Base-by-base conservation (phyloP, 1,140 invertebrate species). In the Hylyphantes graminicola region DNA sequence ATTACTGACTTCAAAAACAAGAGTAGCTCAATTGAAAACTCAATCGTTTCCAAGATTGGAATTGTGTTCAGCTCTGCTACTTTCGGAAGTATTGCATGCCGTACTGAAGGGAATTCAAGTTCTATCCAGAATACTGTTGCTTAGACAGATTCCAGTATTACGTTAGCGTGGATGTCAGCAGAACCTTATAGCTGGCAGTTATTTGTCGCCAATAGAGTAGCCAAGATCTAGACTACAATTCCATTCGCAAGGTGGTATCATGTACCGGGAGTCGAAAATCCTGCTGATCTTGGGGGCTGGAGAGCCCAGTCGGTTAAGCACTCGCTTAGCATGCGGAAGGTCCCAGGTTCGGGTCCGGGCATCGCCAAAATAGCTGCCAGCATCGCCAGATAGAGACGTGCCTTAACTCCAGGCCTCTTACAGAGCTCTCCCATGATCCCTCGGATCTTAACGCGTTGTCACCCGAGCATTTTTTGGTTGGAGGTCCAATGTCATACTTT, bases 11-110 rank as follows among this genome's bases (percentile, higher is more conserved):
- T 65, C 77, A 80, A 80, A 80, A 80, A 53, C 77, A 21, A 85
- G 88, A 9, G 55, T 88, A 50, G 82, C 77, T 73, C 90, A 88
- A 73, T 89, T 90, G 76, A 87, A 89, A 51, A n/a, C 74, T 7
- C 19, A 90, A 57, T 87, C 88, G 0, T 10, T 50, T 0, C 87
- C 87, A 15, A 72, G 86, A 55, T 59, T 88, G 6, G 87, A 73
- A 85, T 48, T 85, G 1, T 85, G 76, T 65, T 55, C 59, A n/a
- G 55, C 76, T 21, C 7, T 79, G n/a, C 57, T 85, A 55, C 51
- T 80, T 12, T 13, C 72, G 11, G 13, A 73, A 51, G 21, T 73
- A 11, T 13, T 51, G 13, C 10, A 11, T 51, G 12, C 9, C 13
- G 19, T 68, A n/a, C 35, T 12, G 19, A 17, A 68, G 12, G 13